Percentiles rank a stretch among this genome's conserved stretches.
Conservation (phyloP, 2,888 invertebrate species). For the Lymantria monacha region DNA sequence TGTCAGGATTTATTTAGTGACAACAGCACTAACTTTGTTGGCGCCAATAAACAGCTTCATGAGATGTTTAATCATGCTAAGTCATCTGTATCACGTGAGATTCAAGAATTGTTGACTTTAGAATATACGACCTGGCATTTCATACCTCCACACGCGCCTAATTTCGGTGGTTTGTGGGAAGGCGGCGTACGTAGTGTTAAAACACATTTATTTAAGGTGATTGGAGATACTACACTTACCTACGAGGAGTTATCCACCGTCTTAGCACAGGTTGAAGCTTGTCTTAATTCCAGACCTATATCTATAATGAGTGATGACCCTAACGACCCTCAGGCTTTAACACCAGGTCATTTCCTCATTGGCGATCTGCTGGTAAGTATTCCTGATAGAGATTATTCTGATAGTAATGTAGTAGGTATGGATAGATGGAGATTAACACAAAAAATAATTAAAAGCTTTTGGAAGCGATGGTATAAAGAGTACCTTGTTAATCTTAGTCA, state of each 20-base stretch:
- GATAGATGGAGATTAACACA: slow-evolving; percentile 10
- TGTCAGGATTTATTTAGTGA: slow-evolving; percentile 1
- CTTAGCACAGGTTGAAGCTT: slow-evolving; percentile 6
- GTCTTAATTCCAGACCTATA: slow-evolving; percentile 13
- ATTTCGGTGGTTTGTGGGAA: slow-evolving; percentile 13
- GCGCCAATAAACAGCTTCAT: neutral
- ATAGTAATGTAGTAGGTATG: neutral
- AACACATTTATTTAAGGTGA: slow-evolving; percentile 5
- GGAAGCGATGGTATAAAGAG: slow-evolving; percentile 13
- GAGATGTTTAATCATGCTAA: slow-evolving; percentile 7
- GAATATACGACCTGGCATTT: slow-evolving; percentile 11
- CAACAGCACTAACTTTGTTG: slow-evolving; percentile 2
- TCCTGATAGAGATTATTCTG: slow-evolving; percentile 5
- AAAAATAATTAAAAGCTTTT: slow-evolving; percentile 13
- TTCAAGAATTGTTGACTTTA: neutral
- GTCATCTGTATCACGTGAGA: slow-evolving; percentile 2
- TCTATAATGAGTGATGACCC: slow-evolving; percentile 6
- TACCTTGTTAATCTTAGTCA: slow-evolving; percentile 9
- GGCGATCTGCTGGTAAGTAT: slow-evolving; percentile 12
- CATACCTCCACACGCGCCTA: slow-evolving; percentile 11
- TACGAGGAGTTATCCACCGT: slow-evolving; percentile 13
- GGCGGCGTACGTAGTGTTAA: slow-evolving; percentile 6
- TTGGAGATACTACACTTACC: slow-evolving; percentile 6
- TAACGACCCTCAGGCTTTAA: slow-evolving; percentile 13
- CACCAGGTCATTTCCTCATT: slow-evolving; percentile 11